phyloP scores from a whole-genome alignment of 1,140 invertebrate genomes.

The Bombus sylvicola region DNA sequence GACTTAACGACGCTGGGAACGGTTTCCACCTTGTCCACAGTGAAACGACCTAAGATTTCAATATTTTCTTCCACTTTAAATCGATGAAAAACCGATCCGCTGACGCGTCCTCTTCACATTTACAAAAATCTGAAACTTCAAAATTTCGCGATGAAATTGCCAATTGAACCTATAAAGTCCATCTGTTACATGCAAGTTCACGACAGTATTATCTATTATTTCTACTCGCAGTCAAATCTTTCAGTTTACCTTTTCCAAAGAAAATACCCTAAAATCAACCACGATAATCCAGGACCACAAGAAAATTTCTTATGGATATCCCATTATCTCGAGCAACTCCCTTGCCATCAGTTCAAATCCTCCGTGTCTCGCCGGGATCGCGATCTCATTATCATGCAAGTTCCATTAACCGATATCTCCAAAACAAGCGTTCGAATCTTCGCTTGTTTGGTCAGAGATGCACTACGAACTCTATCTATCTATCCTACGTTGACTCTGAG shows the following conservation, averaged over 20 bases:
- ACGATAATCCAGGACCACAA: not conserved
- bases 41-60: not conserved
- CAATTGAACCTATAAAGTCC: not conserved
- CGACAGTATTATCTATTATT: not conserved
- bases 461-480: not conserved
- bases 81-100: not conserved
- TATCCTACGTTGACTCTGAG: constrained; percentile 57
- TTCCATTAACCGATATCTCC: constrained; percentile 5
- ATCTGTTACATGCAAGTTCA: not conserved
- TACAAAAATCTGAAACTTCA: not conserved
- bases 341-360: not conserved
- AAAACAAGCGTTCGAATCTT: constrained; percentile 38
- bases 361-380: not conserved
- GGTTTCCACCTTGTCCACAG: not conserved
- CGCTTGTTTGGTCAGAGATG: not conserved
- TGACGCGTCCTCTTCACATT: too few relatives aligned
- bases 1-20: constrained; percentile 14
- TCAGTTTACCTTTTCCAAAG: not conserved
- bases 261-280: not conserved
- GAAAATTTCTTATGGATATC: not conserved
- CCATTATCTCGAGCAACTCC: not conserved
- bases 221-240: too few relatives aligned
- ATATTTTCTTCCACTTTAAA: not conserved
- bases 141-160: not conserved
- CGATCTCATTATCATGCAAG: not conserved